phyloP scores from a whole-genome alignment of 2,888 invertebrate species.

The Augiades crinisus region DNA sequence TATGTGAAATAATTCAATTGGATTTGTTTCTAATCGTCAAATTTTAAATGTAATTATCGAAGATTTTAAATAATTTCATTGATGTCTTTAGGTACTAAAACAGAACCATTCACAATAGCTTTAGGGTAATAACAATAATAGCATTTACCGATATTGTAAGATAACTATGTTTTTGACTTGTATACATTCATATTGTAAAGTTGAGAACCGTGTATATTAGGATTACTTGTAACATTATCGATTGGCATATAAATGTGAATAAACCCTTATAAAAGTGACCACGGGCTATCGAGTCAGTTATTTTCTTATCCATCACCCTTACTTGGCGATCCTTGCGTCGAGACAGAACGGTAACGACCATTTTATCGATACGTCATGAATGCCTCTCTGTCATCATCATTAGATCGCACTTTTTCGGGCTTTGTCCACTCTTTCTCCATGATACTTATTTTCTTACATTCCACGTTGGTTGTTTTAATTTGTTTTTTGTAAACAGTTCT shows the following conservation, averaged over 20 bases:
- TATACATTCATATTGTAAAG: slow-evolving; percentile 77
- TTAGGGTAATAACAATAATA: slow-evolving; percentile 78
- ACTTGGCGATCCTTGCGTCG: slow-evolving; percentile 74
- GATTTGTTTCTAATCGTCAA: slow-evolving; percentile 31
- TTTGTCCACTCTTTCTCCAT: slow-evolving; percentile 66
- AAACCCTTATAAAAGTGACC: slow-evolving; percentile 68
- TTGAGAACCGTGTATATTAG: slow-evolving; percentile 72
- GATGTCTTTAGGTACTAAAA: slow-evolving; percentile 59
- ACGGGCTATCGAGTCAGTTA: slow-evolving; percentile 66
- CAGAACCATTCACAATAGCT: slow-evolving; percentile 76
- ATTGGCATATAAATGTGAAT: slow-evolving; percentile 78
- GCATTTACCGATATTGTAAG: slow-evolving; percentile 71
- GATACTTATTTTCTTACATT: slow-evolving; percentile 56
- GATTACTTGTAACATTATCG: slow-evolving; percentile 70
- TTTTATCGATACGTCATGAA: slow-evolving; percentile 79
- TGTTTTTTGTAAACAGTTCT: slow-evolving; percentile 42
- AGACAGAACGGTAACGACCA: slow-evolving; percentile 77
- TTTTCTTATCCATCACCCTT: slow-evolving; percentile 63
- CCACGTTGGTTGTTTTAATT: slow-evolving; percentile 40
- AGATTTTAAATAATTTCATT: slow-evolving; percentile 53
- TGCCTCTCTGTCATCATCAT: slow-evolving; percentile 79
- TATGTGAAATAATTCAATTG: slow-evolving; percentile 29
- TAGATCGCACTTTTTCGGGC: slow-evolving; percentile 72
- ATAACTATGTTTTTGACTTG: slow-evolving; percentile 80
- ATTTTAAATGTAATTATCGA: slow-evolving; percentile 43